Percentiles rank a stretch among this genome's conserved stretches.
Evolutionary conservation across 2,888 invertebrate species (phyloP).

Genomic region (Allygus modestus): DNA sequence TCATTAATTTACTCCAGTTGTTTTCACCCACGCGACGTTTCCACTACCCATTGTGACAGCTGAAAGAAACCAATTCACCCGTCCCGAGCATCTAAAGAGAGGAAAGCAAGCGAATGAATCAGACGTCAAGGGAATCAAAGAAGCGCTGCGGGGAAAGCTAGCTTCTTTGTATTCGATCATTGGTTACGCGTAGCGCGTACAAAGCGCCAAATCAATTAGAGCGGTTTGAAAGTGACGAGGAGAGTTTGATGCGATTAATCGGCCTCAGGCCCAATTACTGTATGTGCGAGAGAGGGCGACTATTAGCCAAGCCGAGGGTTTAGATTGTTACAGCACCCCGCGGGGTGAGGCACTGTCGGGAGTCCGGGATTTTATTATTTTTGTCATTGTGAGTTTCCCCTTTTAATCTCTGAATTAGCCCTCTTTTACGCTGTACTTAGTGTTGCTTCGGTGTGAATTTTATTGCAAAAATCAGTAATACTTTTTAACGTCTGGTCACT

Average conservation of each 20-base stretch:
- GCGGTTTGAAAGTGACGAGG: constrained; percentile 21
- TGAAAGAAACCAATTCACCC: not conserved
- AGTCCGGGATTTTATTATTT: not conserved
- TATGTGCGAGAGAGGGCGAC: not conserved
- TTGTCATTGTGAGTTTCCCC: constrained; percentile 1
- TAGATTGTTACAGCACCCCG: not conserved
- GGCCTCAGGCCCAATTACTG: not conserved
- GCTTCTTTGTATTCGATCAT: constrained; percentile 19
- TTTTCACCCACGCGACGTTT: too few species aligned
- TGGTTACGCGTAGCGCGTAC: constrained; percentile 15
- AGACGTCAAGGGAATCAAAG: not conserved
- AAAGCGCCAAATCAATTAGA: constrained; percentile 12
- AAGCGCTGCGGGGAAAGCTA: not conserved
- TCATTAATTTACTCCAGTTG: too few species aligned
- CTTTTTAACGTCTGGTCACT: too few species aligned
- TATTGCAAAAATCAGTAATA: too few species aligned
- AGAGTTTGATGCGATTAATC: not conserved
- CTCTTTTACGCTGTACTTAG: not conserved
- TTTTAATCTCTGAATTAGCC: not conserved
- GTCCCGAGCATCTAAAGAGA: not conserved
- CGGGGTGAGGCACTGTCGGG: not conserved
- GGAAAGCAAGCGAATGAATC: constrained; percentile 7
- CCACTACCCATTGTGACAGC: too few species aligned
- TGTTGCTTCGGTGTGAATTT: not conserved
- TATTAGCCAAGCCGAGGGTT: not conserved